Evolutionary conservation across 1,140 invertebrate species (phyloP).

Genomic region (Drosophila trapezifrons): DNA sequence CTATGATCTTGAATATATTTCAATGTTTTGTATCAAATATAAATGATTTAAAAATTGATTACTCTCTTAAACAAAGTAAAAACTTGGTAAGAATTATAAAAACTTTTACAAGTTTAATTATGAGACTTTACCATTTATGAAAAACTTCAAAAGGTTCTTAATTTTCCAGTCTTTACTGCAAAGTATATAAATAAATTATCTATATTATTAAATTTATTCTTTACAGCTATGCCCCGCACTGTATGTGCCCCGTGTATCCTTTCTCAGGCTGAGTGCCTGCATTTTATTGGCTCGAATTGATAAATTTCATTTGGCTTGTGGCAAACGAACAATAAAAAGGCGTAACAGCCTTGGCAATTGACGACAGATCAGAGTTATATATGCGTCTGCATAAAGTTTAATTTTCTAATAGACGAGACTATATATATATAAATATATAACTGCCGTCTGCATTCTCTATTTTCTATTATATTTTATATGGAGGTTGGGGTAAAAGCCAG

Average conservation of each 20-base stretch:
- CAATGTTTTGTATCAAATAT: neutral
- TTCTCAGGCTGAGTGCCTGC: constrained; percentile 46
- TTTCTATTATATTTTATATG: neutral
- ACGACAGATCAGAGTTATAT: constrained; percentile 24
- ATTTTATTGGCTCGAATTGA: constrained; percentile 72
- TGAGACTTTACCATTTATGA: no score
- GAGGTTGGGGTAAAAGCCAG: constrained; percentile 15
- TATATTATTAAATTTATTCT: neutral
- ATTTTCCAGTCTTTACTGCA: no score
- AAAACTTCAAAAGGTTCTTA: neutral
- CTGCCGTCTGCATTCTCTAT: constrained; percentile 1
- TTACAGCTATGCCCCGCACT: constrained; percentile 6
- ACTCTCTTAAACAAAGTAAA: no score
- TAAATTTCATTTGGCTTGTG: constrained; percentile 58
- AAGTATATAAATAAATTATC: neutral
- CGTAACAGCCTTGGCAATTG: constrained; percentile 58
- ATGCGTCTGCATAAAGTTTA: constrained; percentile 17
- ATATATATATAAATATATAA: constrained; percentile 12
- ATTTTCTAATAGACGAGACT: neutral
- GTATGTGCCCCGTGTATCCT: constrained; percentile 13
- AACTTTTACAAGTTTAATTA: no score
- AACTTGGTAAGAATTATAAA: no score
- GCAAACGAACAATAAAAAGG: constrained; percentile 69
- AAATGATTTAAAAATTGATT: neutral
- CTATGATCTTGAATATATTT: no score